Evolutionary conservation across 2,888 invertebrate genomes (phyloP), one percentile per base, ranked within the genome.

Genomic region (Vanessa cardui): DNA sequence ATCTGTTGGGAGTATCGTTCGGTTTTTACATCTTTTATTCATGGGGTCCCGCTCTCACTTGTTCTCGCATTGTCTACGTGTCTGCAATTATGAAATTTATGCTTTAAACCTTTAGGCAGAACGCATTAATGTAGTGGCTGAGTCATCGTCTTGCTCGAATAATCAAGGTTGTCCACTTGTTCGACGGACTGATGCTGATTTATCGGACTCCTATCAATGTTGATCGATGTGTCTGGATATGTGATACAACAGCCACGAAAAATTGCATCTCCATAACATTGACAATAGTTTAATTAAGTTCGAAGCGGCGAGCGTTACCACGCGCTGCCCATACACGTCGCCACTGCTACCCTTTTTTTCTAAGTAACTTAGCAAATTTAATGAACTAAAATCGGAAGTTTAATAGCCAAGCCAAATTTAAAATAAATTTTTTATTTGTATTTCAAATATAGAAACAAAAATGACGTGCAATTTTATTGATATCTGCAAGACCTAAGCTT

Each of bases 81-180:
- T 84, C 83, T 83, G 86, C 86, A 91, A 90, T 91, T 89, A 90
- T 84, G 81, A 87, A 84, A 89, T 89, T 87, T 90, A 90, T 91
- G 85, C 85, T 83, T 84, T 77, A 83, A 83, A 84, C 86, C 90
- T 90, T 87, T 83, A 86, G 90, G 89, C 87, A 85, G 83, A 86
- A 85, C 83, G 80, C 62, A 66, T 67, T 66, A 71, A 68, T 66
- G 80, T 77, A 79, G 73, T 74, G 74, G 70, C 77, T 91, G 87
- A 90, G 84, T 89, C 90, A 89, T 78, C 79, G 77, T 74, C 71
- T 74, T 75, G 79, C 79, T 70, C 64, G 72, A 73, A 72, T 80
- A 82, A 82, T 82, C 86, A 84, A 89, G 87, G 87, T 77, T 88
- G 87, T 86, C 88, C 87, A 88, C 89, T 88, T 81, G 82, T 79